Percentiles rank a stretch among this genome's conserved stretches.
These are phyloP conservation scores for Ganaspis brasiliensis DNA, from an alignment of 2,888 invertebrate species.

Conservation along the genomic window DNA sequence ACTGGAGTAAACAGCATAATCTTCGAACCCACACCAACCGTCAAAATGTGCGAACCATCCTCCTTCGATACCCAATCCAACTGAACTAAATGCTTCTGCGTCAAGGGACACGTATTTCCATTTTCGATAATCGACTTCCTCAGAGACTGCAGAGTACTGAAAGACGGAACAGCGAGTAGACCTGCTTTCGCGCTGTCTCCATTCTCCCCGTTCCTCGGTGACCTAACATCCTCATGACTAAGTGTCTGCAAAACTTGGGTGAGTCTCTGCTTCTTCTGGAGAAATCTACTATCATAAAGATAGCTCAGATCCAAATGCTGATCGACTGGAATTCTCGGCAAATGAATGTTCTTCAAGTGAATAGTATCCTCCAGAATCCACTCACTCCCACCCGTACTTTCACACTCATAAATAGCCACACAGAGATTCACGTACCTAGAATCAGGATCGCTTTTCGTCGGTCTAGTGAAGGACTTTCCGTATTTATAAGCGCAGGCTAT, in stretches of 20 bases:
- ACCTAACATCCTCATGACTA: slow-evolving; percentile 88
- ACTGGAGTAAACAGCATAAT: slow-evolving; percentile 96
- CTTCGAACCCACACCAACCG: slow-evolving; percentile 97
- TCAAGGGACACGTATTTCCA: slow-evolving; percentile 94
- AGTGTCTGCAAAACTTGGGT: slow-evolving; percentile 92
- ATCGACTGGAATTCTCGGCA: slow-evolving; percentile 91
- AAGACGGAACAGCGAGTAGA: slow-evolving; percentile 93
- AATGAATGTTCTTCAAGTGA: slow-evolving; percentile 94
- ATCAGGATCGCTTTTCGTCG: slow-evolving; percentile 88
- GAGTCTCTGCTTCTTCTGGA: slow-evolving; percentile 91
- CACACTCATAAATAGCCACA: slow-evolving; percentile 99
- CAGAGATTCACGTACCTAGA: slow-evolving; percentile 94
- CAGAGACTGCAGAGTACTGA: slow-evolving; percentile 93
- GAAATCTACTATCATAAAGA: slow-evolving; percentile 88
- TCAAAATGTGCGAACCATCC: slow-evolving; percentile 98
- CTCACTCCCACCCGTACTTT: slow-evolving; percentile 97
- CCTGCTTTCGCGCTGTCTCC: slow-evolving; percentile 81
- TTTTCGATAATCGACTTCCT: slow-evolving; percentile 94
- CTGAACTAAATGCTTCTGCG: slow-evolving; percentile 96
- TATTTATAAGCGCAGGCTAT: slow-evolving; percentile 98
- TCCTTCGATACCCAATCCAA: slow-evolving; percentile 99
- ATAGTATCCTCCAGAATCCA: slow-evolving; percentile 98
- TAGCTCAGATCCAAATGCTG: slow-evolving; percentile 92
- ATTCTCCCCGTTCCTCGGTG: slow-evolving; percentile 83
- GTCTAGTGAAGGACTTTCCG: slow-evolving; percentile 93